A percentile compares a stretch with the other conserved stretches of the same genome.
phyloP scores from a whole-genome alignment of 2,797 vertebrate genomes.

The Kryptopterus vitreolus region DNA sequence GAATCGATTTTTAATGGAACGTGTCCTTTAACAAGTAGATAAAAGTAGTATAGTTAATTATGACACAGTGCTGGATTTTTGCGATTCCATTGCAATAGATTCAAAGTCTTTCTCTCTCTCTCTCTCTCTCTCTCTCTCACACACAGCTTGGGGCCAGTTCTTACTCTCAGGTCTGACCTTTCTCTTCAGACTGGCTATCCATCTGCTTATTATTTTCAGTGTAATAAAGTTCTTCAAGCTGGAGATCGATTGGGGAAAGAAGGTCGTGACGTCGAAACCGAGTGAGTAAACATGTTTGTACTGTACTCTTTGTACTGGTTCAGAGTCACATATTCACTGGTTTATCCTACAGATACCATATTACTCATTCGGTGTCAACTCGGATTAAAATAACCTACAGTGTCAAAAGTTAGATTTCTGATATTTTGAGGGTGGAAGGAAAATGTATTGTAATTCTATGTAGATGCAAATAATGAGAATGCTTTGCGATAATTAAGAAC shows the following conservation, averaged over 20 bases:
- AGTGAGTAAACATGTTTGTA: slow-evolving; percentile 60
- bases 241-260: slow-evolving; percentile 73
- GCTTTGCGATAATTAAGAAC: no score
- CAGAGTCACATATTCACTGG: not conserved
- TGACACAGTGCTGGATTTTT: not conserved
- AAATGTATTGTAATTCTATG: no score
- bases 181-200: slow-evolving; percentile 66
- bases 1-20: not conserved
- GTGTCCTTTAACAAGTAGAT: not conserved
- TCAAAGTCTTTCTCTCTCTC: not conserved
- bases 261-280: slow-evolving; percentile 67
- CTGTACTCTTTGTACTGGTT: not conserved
- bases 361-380: not conserved
- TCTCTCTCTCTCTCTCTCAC: slow-evolving; percentile 8
- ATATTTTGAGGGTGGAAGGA: not conserved
- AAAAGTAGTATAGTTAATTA: not conserved
- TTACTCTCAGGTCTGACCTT: slow-evolving; percentile 45
- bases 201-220: slow-evolving; percentile 65
- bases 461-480: not conserved
- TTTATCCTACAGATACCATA: not conserved
- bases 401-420: not conserved
- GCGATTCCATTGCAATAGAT: not conserved
- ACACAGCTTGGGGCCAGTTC: slow-evolving; percentile 67
- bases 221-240: slow-evolving; percentile 69
- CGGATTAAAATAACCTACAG: not conserved